phyloP scores from a whole-genome alignment of 2,113 vertebrate genomes.

The Megaleporinus macrocephalus region DNA sequence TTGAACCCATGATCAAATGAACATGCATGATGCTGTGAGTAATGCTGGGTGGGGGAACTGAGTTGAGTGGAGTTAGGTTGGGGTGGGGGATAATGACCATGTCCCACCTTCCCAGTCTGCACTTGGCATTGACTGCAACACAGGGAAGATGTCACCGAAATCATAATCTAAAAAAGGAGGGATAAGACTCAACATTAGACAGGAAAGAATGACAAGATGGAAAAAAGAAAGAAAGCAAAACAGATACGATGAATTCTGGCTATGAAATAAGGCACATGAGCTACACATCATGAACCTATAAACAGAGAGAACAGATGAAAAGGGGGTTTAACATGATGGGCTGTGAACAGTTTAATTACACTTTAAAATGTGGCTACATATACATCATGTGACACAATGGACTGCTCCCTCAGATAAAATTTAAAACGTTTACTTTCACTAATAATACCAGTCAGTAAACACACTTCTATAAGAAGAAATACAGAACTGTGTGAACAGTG shows the following conservation, averaged over 20 bases:
- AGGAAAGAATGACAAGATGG: conserved; percentile 62
- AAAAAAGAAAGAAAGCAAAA: conserved; percentile 36
- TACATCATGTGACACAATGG: neutral
- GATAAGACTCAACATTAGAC: conserved; percentile 87
- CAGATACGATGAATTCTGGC: conserved; percentile 21
- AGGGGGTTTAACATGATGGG: conserved; percentile 46
- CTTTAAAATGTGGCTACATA: neutral
- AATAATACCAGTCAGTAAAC: neutral
- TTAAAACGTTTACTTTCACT: neutral
- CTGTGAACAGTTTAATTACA: neutral
- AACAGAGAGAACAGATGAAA: conserved; percentile 32
- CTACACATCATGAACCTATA: conserved; percentile 8
- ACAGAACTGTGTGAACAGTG: no score
- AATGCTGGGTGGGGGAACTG: conserved; percentile 63
- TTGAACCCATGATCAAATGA: conserved; percentile 54
- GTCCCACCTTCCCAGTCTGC: conserved; percentile 99
- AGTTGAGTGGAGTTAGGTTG: conserved; percentile 43
- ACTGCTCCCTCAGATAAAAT: neutral
- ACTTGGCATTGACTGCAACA: conserved; percentile 97
- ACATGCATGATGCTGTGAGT: conserved; percentile 80
- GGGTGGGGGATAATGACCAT: conserved; percentile 74
- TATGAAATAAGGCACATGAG: conserved; percentile 26
- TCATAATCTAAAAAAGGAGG: conserved; percentile 99
- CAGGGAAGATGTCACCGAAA: conserved; percentile 99
- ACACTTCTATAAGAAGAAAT: no score